phyloP scores from a whole-genome alignment of 2,797 vertebrate species.

The Coregonus suidteri region DNA sequence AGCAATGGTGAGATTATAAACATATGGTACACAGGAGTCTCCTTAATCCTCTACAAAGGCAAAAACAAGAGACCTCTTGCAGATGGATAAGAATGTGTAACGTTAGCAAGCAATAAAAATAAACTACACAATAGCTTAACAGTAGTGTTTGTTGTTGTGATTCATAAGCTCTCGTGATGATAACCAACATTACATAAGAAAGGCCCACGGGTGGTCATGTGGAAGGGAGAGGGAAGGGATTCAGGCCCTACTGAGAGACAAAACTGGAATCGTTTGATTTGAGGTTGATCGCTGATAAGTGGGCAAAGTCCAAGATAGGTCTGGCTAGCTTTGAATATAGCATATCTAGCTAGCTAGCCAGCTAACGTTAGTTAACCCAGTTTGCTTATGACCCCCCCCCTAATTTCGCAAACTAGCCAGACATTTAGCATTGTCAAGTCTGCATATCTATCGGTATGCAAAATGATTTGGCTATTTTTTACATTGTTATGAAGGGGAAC shows the following conservation, averaged over 20 bases:
- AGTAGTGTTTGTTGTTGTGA: not conserved
- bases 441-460: not conserved
- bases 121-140: not conserved
- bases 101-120: not conserved
- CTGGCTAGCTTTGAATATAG: not conserved
- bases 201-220: not conserved
- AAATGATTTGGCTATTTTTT: not conserved
- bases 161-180: conserved; percentile 10
- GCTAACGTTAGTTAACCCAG: not conserved
- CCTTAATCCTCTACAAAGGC: not conserved
- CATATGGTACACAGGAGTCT: not conserved
- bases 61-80: conserved; percentile 2
- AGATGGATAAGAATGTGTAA: not conserved
- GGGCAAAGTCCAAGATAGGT: not conserved
- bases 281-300: too few species aligned
- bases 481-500: too few species aligned
- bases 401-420: not conserved
- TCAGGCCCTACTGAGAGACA: not conserved
- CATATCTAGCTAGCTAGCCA: not conserved
- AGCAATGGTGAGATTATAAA: not conserved
- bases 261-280: not conserved
- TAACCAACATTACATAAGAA: conserved; percentile 9
- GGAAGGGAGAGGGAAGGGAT: not conserved
- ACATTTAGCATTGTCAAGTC: not conserved
- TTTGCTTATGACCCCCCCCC: not conserved